These are phyloP conservation scores for Myodes glareolus DNA, from an alignment of 2,113 vertebrate species.

Conservation along the genomic window DNA sequence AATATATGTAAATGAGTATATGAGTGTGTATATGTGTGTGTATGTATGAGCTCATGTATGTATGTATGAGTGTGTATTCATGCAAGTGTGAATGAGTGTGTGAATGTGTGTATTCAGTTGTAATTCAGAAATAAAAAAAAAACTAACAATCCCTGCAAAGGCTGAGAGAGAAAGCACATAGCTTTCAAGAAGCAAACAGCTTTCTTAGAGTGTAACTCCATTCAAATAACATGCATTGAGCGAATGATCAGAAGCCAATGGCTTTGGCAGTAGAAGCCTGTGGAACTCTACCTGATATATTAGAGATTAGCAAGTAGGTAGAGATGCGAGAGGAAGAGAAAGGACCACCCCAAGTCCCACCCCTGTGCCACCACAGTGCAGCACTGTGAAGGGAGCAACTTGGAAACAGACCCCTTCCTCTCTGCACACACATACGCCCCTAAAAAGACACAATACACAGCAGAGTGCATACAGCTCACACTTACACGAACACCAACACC, in stretches of 20 bases:
- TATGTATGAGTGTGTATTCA: not conserved
- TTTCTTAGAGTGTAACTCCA: not conserved
- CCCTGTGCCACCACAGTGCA: not conserved
- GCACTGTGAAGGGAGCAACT: not conserved
- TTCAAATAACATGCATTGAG: not conserved
- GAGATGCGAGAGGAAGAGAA: not conserved
- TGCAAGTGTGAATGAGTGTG: not conserved
- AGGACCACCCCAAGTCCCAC: not conserved
- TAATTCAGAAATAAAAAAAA: not conserved
- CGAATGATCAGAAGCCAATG: not conserved
- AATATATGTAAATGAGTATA: not conserved
- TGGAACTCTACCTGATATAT: not conserved
- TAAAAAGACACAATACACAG: not conserved
- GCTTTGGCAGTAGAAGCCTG: not conserved
- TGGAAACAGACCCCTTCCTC: not conserved
- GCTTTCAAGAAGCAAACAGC: not conserved
- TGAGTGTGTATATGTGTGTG: not conserved
- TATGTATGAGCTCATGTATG: too few relatives aligned
- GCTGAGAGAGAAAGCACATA: not conserved
- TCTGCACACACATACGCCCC: not conserved
- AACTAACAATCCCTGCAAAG: not conserved
- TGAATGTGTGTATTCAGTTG: not conserved
- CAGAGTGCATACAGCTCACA: not conserved
- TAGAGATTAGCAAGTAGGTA: not conserved
- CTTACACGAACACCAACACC: too few relatives aligned